A percentile compares a stretch with the other conserved stretches of the same genome.
Conservation (phyloP, 2,113 vertebrate species). For the Boleophthalmus pectinirostris region DNA sequence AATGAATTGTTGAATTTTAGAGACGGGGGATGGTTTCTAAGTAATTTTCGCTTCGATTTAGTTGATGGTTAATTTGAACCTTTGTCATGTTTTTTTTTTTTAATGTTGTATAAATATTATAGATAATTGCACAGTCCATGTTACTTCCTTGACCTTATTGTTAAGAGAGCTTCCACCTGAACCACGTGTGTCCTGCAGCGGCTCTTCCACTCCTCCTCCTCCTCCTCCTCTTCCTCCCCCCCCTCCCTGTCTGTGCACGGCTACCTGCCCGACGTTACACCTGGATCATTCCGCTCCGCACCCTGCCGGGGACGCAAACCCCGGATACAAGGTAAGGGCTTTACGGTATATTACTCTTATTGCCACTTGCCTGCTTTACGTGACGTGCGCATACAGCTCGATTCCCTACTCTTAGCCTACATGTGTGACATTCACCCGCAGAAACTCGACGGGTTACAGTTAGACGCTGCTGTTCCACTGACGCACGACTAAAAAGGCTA, state of each 20-base stretch:
- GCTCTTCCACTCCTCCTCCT: not conserved
- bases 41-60: too few relatives aligned
- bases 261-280: conserved; percentile 5
- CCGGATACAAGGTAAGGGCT: conserved; percentile 37
- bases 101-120: too few relatives aligned
- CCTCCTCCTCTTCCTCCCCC: conserved; percentile 23
- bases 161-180: too few relatives aligned
- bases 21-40: too few relatives aligned
- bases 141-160: too few relatives aligned
- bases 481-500: not conserved
- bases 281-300: not conserved
- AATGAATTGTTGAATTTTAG: too few relatives aligned
- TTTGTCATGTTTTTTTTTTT: too few relatives aligned
- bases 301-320: not conserved
- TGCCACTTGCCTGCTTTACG: not conserved
- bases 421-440: not conserved
- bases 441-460: not conserved
- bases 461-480: not conserved
- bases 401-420: not conserved
- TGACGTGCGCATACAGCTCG: not conserved
- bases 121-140: too few relatives aligned
- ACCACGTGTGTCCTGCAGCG: too few relatives aligned
- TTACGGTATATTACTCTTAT: not conserved
- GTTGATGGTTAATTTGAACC: too few relatives aligned
- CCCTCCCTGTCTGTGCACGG: conserved; percentile 32